Evolutionary conservation across 2,888 invertebrate genomes (phyloP), one percentile per base, ranked within the genome.

Genomic region (Nephrotoma guestfalica): DNA sequence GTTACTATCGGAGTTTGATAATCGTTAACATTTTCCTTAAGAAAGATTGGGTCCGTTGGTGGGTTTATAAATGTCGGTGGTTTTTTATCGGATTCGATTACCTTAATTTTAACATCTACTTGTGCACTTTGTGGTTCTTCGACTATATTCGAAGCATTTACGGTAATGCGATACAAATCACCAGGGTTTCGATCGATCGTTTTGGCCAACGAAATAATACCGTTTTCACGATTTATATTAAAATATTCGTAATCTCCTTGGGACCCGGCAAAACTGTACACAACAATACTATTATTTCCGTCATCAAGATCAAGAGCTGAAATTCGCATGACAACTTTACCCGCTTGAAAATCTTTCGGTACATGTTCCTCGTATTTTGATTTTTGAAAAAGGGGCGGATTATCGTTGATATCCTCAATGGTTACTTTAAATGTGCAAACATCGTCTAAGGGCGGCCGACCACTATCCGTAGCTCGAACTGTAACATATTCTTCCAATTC

Each of bases 321-420:
- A 90, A 98, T 96, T 90, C 96, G 93, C 96, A 97, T 96, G 88
- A 97, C 96, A 90, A 96, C 95, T 87, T 90, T 90, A 88, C 91
- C 90, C 88, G 90, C 89, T 91, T 91, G 92, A 89, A 95, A 93
- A 91, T 97, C 97, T 93, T 96, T 96, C 86, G 97, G 96, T 88
- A 97, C 96, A 88, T 96, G 95, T 91, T 96, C 96, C 83, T 91
- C 90, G 91, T 93, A 91, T 94, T 95, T 89, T 90, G 93, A 94
- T 93, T 92, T 90, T 90, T 92, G 90, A 88, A 91, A 90, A 15
- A 91, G 90, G 15, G 91, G 91, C 15, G 91, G 92, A 90, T 98
- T 98, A 91, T 99, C 99, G 92, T 99, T 99, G 90, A 97, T 95
- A 92, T 99, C 99, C 89, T 94, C 95, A 88, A 98, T 96, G 88